Percentiles rank a stretch among this genome's conserved stretches.
Conservation (phyloP, 1,140 invertebrate species). For the Dryas iulia region DNA sequence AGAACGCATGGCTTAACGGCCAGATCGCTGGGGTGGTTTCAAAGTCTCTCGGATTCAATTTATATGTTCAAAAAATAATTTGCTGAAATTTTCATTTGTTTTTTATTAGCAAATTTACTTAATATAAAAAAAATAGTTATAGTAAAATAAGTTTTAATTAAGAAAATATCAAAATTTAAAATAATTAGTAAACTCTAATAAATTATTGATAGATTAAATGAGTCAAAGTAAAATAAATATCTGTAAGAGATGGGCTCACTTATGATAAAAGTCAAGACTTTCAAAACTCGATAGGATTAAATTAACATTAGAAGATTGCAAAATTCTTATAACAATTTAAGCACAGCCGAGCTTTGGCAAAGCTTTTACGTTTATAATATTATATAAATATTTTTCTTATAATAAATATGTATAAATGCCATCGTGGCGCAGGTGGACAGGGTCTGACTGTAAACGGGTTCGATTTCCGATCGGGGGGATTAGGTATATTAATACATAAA, state of each 20-base stretch:
- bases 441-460: no score
- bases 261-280: slow-evolving; percentile 46
- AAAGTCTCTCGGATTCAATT: no score
- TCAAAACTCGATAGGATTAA: slow-evolving; percentile 47
- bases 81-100: no score
- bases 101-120: no score
- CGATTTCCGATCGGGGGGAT: no score
- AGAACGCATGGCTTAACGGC: no score
- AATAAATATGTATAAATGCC: not conserved
- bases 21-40: no score
- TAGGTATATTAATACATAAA: no score
- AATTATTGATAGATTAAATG: not conserved
- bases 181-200: not conserved
- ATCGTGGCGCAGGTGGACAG: no score
- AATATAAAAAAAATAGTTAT: no score
- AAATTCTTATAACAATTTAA: slow-evolving; percentile 30
- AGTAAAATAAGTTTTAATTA: no score
- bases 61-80: no score
- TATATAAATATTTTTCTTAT: not conserved
- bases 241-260: slow-evolving; percentile 42
- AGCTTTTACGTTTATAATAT: not conserved
- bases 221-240: not conserved
- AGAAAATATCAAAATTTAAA: not conserved
- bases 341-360: not conserved
- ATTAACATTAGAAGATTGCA: slow-evolving; percentile 60